Evolutionary conservation across 2,888 invertebrate species (phyloP), one percentile per base, ranked within the genome.

Genomic region (Acronicta alni): DNA sequence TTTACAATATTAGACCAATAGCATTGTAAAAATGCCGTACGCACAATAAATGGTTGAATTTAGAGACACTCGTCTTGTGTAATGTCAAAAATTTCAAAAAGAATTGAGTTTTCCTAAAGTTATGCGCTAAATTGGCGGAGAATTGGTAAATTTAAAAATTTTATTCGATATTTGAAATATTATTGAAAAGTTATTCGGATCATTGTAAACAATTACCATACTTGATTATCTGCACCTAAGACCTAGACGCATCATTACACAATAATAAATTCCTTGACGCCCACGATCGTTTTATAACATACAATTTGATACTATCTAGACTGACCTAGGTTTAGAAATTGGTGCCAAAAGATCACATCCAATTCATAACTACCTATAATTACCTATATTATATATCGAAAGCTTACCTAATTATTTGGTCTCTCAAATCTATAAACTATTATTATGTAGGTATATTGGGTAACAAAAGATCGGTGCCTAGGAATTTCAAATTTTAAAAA

Each of bases 291-390:
- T 16, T 38, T 43, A 41, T 44, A 52, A 37, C 16, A 35, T 51
- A 57, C 64, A 62, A 67, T 70, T 70, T 61, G 38, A 23, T 43
- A 64, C 26, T 39, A 41, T 67, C 71, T 71, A 71, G 71, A 49
- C 46, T 37, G 14, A 23, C 10, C 35, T 54, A 59, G 41, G 51
- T 67, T 59, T 55, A 35, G 48, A 60, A 58, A 67, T 70, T 39
- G 57, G 15, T 57, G 58, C 45, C 62, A 54, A 44, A 39, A 51
- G 1, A 46, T 26, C 41, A 35, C 15, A 35, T 55, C 18, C 43
- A 35, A 46, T 51, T 58, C 43, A 7, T 14, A 7, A 47, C 18
- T 42, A 35, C 20, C 12, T n/a, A n/a, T n/a, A n/a, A n/a, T n/a
- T 30, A 1, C 9, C 10, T 30, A 26, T 30, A 43, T 54, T 48